Percentiles rank a stretch among this genome's conserved stretches.
phyloP scores from a whole-genome alignment of 2,113 vertebrate genomes.

The Dascyllus trimaculatus region DNA sequence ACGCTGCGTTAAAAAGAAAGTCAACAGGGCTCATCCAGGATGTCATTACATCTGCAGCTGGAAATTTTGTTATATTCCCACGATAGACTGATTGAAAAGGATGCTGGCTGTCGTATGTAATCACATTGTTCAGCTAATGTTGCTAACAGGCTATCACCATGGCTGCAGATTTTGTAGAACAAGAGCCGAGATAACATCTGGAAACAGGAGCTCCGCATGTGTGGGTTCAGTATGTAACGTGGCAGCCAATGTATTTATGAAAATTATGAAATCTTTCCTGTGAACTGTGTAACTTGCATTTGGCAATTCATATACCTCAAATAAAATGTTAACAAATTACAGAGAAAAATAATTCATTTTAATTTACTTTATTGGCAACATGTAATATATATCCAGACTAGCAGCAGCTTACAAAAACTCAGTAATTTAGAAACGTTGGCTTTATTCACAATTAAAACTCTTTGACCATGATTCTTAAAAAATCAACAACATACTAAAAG shows the following conservation, averaged over 20 bases:
- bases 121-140: slow-evolving; percentile 10
- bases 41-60: background rate
- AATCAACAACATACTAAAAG: background rate
- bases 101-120: background rate
- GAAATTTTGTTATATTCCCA: background rate
- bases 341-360: slow-evolving; percentile 6
- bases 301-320: background rate
- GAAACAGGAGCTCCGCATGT: background rate
- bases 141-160: slow-evolving; percentile 28
- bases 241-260: slow-evolving; percentile 1
- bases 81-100: background rate
- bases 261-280: background rate
- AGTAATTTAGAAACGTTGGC: background rate
- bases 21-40: background rate
- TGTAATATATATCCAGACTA: background rate
- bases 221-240: slow-evolving; percentile 15
- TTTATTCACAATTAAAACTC: slow-evolving; percentile 1
- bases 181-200: slow-evolving; percentile 3
- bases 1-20: background rate
- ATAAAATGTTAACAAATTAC: slow-evolving; percentile 14
- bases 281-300: background rate
- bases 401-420: background rate
- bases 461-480: too few species aligned
- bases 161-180: slow-evolving; percentile 43
- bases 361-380: slow-evolving; percentile 49